phyloP scores from a whole-genome alignment of 2,888 invertebrate species.

The Rhimphoctona megacephalus region DNA sequence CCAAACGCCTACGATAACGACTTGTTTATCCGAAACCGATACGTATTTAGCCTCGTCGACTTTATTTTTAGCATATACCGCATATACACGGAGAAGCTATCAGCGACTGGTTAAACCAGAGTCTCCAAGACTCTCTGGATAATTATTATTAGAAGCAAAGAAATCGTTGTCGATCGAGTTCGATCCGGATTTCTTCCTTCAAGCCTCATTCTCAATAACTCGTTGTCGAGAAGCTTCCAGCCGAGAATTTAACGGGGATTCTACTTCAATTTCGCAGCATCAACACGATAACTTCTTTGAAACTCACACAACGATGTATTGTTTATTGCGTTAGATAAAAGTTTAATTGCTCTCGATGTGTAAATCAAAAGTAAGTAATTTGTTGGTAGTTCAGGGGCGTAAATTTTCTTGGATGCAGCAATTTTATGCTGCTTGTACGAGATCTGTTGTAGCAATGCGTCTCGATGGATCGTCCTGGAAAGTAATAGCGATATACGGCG shows the following conservation, averaged over 20 bases:
- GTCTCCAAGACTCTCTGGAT: conserved; percentile 71
- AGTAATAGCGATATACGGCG: conserved; percentile 27
- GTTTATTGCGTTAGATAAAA: not conserved
- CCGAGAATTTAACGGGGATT: conserved; percentile 76
- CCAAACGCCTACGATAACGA: conserved; percentile 10
- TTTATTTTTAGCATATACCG: conserved; percentile 78
- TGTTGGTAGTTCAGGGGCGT: not conserved
- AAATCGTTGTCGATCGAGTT: conserved; percentile 72
- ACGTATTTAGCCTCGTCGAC: conserved; percentile 79
- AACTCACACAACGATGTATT: not conserved
- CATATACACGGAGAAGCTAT: conserved; percentile 77
- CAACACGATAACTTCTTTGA: not conserved
- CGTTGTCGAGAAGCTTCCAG: conserved; percentile 57
- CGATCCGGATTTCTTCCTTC: conserved; percentile 74
- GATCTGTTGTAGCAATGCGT: conserved; percentile 15
- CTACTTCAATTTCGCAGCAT: conserved; percentile 39
- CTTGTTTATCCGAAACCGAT: conserved; percentile 70
- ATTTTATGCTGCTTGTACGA: not conserved
- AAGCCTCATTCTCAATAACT: conserved; percentile 76
- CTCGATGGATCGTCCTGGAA: not conserved
- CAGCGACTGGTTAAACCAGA: conserved; percentile 80
- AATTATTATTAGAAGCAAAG: conserved; percentile 77
- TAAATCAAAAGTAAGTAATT: not conserved
- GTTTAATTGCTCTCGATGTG: not conserved
- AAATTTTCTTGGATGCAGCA: not conserved